Conservation (phyloP, 2,113 vertebrate species). For the Nymphicus hollandicus region DNA sequence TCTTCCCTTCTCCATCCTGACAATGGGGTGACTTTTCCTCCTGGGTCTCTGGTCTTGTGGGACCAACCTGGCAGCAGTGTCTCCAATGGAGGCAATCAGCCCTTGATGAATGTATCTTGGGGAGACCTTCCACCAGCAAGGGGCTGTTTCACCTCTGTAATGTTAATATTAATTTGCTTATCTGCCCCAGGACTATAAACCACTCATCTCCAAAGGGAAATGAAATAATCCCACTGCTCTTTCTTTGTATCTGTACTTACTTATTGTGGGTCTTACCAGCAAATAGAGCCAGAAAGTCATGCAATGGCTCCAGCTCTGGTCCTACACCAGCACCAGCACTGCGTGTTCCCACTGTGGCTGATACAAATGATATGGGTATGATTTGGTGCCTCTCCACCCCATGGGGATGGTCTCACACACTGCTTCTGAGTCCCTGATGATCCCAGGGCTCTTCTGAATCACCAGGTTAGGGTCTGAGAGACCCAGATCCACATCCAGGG, state of each 20-base stretch:
- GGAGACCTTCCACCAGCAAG: neutral
- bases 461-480: fast-evolving
- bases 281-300: neutral
- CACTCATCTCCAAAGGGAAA: neutral
- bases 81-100: neutral
- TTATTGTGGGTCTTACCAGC: slow-evolving; percentile 15
- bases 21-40: neutral
- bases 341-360: fast-evolving
- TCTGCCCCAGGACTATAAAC: neutral
- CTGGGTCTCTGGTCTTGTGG: neutral
- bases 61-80: neutral
- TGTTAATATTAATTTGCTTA: slow-evolving; percentile 28
- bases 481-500: neutral
- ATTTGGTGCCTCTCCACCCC: neutral
- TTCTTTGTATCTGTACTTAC: neutral
- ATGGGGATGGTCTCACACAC: fast-evolving
- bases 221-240: neutral
- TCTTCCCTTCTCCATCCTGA: neutral
- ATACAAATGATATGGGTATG: neutral
- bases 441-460: neutral
- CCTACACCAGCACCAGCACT: fast-evolving
- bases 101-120: fast-evolving
- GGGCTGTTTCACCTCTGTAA: neutral
- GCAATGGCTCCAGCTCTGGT: neutral
- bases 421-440: fast-evolving